Evolutionary conservation across 2,797 vertebrate species (phyloP).

Genomic region (Petrocephalus schoutedeni): DNA sequence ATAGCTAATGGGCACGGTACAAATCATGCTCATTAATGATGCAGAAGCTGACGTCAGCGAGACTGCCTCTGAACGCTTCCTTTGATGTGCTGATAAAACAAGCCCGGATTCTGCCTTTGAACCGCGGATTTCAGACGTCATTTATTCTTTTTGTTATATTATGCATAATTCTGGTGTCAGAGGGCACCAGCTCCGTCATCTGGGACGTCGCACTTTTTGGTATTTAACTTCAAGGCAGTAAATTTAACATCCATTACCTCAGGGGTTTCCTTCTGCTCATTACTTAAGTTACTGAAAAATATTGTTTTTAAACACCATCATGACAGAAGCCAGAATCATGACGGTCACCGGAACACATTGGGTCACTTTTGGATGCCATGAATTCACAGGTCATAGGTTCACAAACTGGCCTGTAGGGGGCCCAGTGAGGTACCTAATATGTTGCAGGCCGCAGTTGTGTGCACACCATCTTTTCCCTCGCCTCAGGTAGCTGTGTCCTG

Average conservation of each 20-base stretch:
- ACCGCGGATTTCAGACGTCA: neutral
- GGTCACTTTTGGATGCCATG: neutral
- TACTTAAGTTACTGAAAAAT: no score
- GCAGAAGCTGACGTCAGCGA: neutral
- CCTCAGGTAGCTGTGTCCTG: neutral
- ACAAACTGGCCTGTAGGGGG: neutral
- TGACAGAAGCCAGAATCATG: neutral
- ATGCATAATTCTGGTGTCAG: neutral
- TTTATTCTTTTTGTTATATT: neutral
- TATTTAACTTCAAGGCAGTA: neutral
- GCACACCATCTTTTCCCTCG: neutral
- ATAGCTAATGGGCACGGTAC: neutral
- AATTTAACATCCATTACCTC: neutral
- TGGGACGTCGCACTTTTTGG: neutral
- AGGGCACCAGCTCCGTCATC: neutral
- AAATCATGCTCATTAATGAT: constrained; percentile 19
- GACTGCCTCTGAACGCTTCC: neutral
- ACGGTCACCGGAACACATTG: neutral
- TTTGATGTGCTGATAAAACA: constrained; percentile 11
- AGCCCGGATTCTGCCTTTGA: constrained; percentile 1
- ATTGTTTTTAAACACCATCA: neutral
- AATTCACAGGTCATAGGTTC: neutral
- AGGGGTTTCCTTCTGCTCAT: neutral
- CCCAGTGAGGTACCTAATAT: neutral
- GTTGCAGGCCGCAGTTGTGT: neutral